These are phyloP conservation scores for Paedocypris sp. DNA, from an alignment of 2,113 vertebrate genomes.

Conservation along the genomic window DNA sequence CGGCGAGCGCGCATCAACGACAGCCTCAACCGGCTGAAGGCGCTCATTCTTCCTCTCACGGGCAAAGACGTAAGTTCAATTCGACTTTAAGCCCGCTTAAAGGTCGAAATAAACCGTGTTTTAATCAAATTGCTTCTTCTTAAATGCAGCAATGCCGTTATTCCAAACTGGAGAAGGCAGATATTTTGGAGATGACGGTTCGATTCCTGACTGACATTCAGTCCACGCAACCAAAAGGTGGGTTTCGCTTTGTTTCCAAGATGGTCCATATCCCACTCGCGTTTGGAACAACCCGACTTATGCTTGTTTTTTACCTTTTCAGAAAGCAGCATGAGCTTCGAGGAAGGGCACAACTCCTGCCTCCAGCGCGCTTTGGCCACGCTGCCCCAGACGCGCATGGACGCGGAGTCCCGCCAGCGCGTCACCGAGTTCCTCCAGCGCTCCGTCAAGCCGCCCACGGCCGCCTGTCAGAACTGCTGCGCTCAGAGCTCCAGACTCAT, in stretches of 20 bases:
- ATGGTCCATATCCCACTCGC: neutral
- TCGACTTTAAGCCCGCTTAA: neutral
- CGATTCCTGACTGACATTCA: conserved; percentile 71
- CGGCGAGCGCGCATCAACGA: conserved; percentile 77
- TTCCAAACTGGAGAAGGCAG: conserved; percentile 83
- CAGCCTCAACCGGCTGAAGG: conserved; percentile 71
- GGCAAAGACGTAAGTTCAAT: conserved; percentile 66
- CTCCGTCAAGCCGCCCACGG: conserved; percentile 4
- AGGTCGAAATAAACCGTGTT: neutral
- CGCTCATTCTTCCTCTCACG: conserved; percentile 72
- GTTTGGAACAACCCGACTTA: neutral
- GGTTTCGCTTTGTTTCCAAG: conserved; percentile 34
- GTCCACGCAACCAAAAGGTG: conserved; percentile 52
- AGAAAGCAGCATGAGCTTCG: conserved; percentile 35
- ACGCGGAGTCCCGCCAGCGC: conserved; percentile 35
- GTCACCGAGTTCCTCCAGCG: conserved; percentile 49
- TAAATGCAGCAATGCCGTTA: conserved; percentile 60
- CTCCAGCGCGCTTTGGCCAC: conserved; percentile 46
- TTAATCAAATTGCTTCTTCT: conserved; percentile 2
- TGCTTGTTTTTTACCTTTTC: neutral
- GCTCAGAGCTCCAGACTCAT: conserved; percentile 22
- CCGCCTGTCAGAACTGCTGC: conserved; percentile 25
- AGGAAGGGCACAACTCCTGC: conserved; percentile 57
- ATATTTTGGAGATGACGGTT: conserved; percentile 87
- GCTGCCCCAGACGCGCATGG: conserved; percentile 45